Percentiles rank a stretch among this genome's conserved stretches.
These are phyloP conservation scores for Yoshiicerus persimilis DNA, from an alignment of 1,140 invertebrate species.

Conservation along the genomic window DNA sequence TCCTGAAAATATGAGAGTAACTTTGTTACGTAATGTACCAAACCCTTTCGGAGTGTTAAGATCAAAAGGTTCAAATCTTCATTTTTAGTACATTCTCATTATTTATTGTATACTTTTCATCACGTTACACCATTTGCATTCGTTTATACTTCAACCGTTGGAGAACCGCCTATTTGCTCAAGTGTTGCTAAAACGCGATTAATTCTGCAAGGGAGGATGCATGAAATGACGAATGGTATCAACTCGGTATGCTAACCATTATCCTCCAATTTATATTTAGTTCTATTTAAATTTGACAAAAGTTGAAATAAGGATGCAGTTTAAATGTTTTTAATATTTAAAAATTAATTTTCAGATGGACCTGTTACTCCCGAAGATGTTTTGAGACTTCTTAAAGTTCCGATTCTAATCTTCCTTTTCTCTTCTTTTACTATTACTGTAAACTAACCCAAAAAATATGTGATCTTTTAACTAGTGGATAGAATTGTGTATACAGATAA, in stretches of 20 bases:
- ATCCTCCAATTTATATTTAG: not conserved
- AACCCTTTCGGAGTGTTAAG: constrained; percentile 15
- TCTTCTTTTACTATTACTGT: too few relatives aligned
- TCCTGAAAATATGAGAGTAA: constrained; percentile 78
- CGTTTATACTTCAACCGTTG: not conserved
- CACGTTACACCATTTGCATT: not conserved
- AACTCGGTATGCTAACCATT: not conserved
- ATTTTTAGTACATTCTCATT: too few relatives aligned
- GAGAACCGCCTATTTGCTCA: not conserved
- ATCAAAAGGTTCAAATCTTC: too few relatives aligned
- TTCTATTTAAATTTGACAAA: too few relatives aligned
- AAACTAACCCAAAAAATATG: too few relatives aligned
- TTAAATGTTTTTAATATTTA: not conserved
- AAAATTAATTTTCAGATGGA: not conserved
- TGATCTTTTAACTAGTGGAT: too few relatives aligned
- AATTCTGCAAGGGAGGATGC: constrained; percentile 64
- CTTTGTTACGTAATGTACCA: constrained; percentile 67
- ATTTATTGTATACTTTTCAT: too few relatives aligned
- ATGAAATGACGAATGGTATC: constrained; percentile 48
- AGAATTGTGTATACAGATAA: too few relatives aligned
- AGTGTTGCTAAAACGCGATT: constrained; percentile 62
- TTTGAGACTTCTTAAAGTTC: not conserved
- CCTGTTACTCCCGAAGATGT: constrained; percentile 33
- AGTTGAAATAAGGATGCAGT: too few relatives aligned
- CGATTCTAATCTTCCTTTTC: not conserved